Percentiles rank a stretch among this genome's conserved stretches.
These are phyloP conservation scores for Celastrina argiolus DNA, from an alignment of 2,888 invertebrate genomes.

Conservation along the genomic window DNA sequence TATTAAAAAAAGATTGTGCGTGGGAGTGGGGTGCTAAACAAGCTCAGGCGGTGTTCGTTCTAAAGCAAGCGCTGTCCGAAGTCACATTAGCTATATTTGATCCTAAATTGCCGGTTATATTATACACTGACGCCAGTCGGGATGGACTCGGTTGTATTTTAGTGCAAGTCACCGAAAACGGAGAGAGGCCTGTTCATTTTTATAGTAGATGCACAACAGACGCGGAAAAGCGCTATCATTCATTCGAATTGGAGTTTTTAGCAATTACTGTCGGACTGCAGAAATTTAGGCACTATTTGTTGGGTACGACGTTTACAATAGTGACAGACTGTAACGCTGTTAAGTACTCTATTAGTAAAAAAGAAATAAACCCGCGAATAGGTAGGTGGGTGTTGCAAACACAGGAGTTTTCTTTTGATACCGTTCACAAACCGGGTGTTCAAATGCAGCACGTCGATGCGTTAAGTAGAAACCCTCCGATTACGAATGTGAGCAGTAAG, in stretches of 20 bases:
- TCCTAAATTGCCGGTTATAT: conserved; percentile 3
- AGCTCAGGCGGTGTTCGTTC: background rate
- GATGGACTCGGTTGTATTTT: conserved; percentile 15
- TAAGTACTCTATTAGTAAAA: conserved; percentile 28
- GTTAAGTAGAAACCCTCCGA: conserved; percentile 31
- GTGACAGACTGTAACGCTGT: conserved; percentile 29
- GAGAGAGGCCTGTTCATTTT: conserved; percentile 16
- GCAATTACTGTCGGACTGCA: conserved; percentile 25
- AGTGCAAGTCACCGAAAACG: conserved; percentile 1
- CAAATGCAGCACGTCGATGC: conserved; percentile 31
- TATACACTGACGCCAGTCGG: conserved; percentile 13
- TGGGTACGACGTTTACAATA: conserved; percentile 26
- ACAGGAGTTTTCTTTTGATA: conserved; percentile 42
- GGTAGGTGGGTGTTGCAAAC: conserved; percentile 42
- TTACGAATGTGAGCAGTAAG: background rate
- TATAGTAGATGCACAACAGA: conserved; percentile 18
- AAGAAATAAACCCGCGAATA: conserved; percentile 38
- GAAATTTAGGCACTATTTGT: conserved; percentile 26
- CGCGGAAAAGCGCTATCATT: conserved; percentile 23
- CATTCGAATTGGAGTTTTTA: conserved; percentile 24
- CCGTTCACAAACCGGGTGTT: conserved; percentile 26
- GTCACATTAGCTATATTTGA: background rate
- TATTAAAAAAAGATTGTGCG: no score
- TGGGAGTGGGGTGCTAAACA: no score
- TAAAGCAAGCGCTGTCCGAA: background rate